Base-by-base conservation (phyloP, 2,797 vertebrate genomes). In the Peromyscus melanophrys region DNA sequence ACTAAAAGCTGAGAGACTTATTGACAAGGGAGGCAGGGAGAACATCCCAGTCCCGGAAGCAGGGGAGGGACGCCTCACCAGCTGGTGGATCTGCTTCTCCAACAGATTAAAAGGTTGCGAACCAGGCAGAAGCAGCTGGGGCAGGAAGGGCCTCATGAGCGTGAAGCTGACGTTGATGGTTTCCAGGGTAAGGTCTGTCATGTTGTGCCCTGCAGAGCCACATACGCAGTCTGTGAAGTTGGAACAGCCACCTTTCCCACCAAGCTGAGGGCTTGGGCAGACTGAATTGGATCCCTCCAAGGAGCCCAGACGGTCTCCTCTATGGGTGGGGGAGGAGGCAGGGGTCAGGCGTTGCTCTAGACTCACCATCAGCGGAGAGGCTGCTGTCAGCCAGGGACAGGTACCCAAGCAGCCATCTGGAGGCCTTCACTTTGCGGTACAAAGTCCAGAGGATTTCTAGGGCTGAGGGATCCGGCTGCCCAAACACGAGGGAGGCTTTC, bases 301-400 rank as follows among this genome's bases (percentile, higher is more conserved):
- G 27, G 83, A 89, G 21, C 12, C 37, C 16, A 23, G 75, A 71
- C 34, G 9, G 31, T n/a, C 12, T 6, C 11, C 46, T 49, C 25
- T 16, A 2, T 7, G 16, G 57, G 61, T 0, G 19, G 43, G 52
- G 12, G 4, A 40, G 14, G 46, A 92, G 76, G 55, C 55, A 6
- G 1, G 37, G 59, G 2, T 7, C 7, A 49, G 59, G 8, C 3
- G 16, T 4, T 19, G 34, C 59, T 25, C 57, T 8, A 65, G 40
- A 95, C 96, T 97, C 95, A 97, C 97, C 80, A 0, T 78, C 86
- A 27, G 94, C 95, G n/a, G 46, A 31, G 4, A 98, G 97, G 94
- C 96, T 96, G 37, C 75, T n/a, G 55, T 59, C 61, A 2, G 21
- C 46, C n/a, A 97, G 17, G 23, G 89, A 37, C 46, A 97, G 82